Evolutionary conservation across 2,797 vertebrate genomes (phyloP), one percentile per base, ranked within the genome.

Genomic region (Aratinga solstitialis): DNA sequence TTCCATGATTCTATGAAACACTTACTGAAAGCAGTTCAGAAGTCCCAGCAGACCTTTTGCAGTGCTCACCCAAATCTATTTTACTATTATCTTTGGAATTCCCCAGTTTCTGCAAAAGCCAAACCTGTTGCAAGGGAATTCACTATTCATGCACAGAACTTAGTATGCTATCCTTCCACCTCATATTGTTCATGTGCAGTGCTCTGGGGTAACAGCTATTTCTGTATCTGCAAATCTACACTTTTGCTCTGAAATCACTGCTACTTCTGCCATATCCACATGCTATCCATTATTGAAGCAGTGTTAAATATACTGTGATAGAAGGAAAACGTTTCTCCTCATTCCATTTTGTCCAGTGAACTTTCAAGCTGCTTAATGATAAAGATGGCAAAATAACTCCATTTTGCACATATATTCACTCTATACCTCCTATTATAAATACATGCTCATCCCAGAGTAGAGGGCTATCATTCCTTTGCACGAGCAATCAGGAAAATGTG

Each of bases 81-180:
- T 87, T 54, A 40, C 34, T 51, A 4, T 65, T 87, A 30, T 42
- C 14, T 73, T 84, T 61, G 65, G 71, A 82, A 80, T 79, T 53
- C 23, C 32, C 34, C 27, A 11, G 12, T 83, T 94, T 72, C 84
- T 93, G 86, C 78, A 87, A 77, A 87, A 90, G 53, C 36, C 80
- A 89, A 76, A 90, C 62, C 75, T 93, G 78, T 95, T 90, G 81
- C 81, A 80, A 71, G 18, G 50, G 53, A 94, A 85, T 87, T 89
- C 67, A 45, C 71, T 72, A 3, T 34, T 63, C 18, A 5, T 18
- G 62, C 50, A 77, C 78, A n/a, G 91, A 65, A 74, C 17, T 56
- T 2, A 50, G 24, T 30, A 4, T 50, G 12, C 18, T 75, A 0
- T 61, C 73, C 83, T 77, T 88, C 75, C 51, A 53, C 63, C 67